Conservation (phyloP, 2,797 vertebrate species). For the Tokudaia muenninki region DNA sequence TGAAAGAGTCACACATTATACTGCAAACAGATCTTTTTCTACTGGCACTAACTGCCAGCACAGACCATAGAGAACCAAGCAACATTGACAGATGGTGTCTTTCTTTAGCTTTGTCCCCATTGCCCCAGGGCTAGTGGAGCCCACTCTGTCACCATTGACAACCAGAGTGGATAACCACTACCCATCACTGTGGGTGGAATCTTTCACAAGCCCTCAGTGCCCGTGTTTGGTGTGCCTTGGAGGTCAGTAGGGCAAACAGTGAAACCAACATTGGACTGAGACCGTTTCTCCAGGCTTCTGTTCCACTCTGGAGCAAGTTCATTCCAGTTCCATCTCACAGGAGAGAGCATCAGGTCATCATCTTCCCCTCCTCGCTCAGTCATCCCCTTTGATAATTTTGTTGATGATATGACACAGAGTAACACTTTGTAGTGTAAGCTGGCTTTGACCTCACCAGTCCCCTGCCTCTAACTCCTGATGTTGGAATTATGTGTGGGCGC, state of each 20-base stretch:
- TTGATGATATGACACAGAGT: not conserved
- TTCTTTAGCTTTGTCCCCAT: not conserved
- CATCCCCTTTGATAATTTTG: not conserved
- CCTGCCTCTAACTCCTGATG: not conserved
- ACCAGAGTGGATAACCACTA: not conserved
- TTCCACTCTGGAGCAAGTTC: not conserved
- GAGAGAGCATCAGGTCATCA: not conserved
- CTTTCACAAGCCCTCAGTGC: not conserved
- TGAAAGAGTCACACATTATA: not conserved
- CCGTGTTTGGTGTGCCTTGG: not conserved
- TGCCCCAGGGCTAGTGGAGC: not conserved
- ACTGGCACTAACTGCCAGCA: not conserved
- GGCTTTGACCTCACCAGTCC: not conserved
- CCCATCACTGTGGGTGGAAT: not conserved
- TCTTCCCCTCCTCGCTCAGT: not conserved
- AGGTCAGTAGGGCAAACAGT: not conserved
- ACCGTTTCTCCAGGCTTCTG: not conserved
- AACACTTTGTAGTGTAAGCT: not conserved
- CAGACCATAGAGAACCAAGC: not conserved
- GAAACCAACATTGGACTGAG: not conserved
- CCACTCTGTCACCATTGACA: not conserved
- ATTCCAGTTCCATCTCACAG: not conserved
- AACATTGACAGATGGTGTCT: not conserved
- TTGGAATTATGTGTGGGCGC: not conserved
- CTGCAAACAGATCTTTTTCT: not conserved